Evolutionary conservation across 1,140 invertebrate species (phyloP).

Genomic region (Heliconius congener): DNA sequence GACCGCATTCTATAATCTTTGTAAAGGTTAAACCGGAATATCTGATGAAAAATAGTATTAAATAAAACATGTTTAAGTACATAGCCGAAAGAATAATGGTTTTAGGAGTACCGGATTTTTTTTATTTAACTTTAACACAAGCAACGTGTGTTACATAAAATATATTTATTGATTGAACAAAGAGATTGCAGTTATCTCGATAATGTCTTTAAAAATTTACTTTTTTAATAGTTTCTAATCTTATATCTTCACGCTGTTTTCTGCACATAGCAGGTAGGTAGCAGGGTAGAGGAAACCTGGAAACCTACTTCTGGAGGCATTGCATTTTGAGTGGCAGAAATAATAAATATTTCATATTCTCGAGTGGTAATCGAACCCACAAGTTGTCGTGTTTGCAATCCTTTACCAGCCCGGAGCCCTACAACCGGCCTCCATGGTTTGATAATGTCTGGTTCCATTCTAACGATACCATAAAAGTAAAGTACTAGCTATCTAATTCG

Average conservation of each 20-base stretch:
- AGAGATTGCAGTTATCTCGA: background rate
- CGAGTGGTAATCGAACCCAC: no score
- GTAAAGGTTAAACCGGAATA: no score
- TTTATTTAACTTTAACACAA: background rate
- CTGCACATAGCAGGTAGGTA: no score
- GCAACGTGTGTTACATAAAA: background rate
- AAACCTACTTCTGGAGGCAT: no score
- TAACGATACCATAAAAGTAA: background rate
- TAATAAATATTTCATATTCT: no score
- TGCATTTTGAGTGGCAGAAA: no score
- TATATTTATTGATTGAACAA: background rate
- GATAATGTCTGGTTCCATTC: background rate
- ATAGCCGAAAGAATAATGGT: background rate
- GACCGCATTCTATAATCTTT: no score
- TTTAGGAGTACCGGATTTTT: background rate
- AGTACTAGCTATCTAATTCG: background rate
- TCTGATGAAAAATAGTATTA: no score
- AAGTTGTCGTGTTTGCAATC: no score
- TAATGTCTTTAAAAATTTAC: background rate
- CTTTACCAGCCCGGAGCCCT: no score
- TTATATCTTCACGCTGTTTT: no score
- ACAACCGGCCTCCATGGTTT: background rate
- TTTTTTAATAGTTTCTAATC: background rate
- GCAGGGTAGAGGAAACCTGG: no score
- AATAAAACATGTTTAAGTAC: background rate